phyloP scores from a whole-genome alignment of 2,888 invertebrate species.

The Boloria selene region DNA sequence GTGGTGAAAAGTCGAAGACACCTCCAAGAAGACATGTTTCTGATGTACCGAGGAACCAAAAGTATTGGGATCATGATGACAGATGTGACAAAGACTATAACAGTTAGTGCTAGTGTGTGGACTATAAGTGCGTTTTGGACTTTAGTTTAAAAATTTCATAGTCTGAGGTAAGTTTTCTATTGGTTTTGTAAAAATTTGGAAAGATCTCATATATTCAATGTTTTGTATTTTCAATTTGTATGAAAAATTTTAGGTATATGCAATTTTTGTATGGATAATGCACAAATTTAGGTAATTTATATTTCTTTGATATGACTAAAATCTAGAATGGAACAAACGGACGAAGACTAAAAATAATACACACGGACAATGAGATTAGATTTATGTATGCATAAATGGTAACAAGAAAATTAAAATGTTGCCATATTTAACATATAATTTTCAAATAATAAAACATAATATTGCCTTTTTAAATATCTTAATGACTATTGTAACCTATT shows the following conservation, averaged over 20 bases:
- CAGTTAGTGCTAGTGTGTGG: conserved; percentile 59
- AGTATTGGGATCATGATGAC: conserved; percentile 78
- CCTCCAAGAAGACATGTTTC: conserved; percentile 62
- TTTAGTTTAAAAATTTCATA: background rate
- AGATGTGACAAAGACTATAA: conserved; percentile 74
- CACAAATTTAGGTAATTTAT: conserved; percentile 19
- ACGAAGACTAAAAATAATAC: background rate
- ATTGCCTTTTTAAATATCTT: too few relatives aligned
- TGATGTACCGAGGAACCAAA: conserved; percentile 70
- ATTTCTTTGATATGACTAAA: background rate
- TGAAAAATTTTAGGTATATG: conserved; percentile 1
- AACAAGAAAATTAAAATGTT: background rate
- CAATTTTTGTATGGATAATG: background rate
- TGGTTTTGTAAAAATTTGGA: background rate
- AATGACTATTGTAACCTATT: too few relatives aligned
- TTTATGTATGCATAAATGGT: background rate
- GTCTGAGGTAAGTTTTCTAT: conserved; percentile 3
- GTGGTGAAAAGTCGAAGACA: conserved; percentile 56
- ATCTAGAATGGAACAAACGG: background rate
- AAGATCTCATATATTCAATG: conserved; percentile 4
- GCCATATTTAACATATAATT: background rate
- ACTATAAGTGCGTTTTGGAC: background rate
- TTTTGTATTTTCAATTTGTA: background rate
- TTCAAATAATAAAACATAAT: too few relatives aligned
- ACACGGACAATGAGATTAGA: conserved; percentile 2